These are phyloP conservation scores for Mobula birostris DNA, from an alignment of 2,113 vertebrate genomes.

Conservation along the genomic window DNA sequence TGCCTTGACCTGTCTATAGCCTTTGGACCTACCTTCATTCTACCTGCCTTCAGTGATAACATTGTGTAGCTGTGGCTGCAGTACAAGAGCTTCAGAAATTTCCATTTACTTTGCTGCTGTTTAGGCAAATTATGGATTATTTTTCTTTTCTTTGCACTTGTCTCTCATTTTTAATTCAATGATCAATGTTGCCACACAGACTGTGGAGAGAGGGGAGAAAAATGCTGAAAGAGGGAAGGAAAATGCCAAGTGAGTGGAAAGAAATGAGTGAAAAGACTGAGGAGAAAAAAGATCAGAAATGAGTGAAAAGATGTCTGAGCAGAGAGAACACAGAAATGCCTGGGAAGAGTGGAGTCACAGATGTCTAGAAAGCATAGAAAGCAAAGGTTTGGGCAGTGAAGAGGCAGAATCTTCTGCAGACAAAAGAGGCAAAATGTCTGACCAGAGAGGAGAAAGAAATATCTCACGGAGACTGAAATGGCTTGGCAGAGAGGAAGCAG, in stretches of 20 bases:
- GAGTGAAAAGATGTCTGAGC: background rate
- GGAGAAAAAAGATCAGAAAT: no score
- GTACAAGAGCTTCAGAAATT: background rate
- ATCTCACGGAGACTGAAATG: background rate
- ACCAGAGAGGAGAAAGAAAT: background rate
- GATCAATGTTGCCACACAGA: background rate
- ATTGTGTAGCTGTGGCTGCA: slow-evolving; percentile 20
- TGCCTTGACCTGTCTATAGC: background rate
- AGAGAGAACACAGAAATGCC: background rate
- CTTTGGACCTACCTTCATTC: background rate
- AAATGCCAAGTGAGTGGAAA: background rate
- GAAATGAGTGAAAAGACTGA: background rate
- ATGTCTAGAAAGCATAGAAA: no score
- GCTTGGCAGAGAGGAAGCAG: background rate
- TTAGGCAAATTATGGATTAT: background rate
- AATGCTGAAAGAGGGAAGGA: background rate
- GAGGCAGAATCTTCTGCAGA: no score
- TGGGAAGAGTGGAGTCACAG: no score
- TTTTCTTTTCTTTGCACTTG: background rate
- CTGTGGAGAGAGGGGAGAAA: background rate
- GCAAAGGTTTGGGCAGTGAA: no score
- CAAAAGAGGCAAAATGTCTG: background rate
- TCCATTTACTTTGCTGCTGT: background rate
- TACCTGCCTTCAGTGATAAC: background rate
- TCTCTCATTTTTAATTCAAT: background rate